Evolutionary conservation across 1,140 invertebrate genomes (phyloP).

Genomic region (Wasmannia auropunctata): DNA sequence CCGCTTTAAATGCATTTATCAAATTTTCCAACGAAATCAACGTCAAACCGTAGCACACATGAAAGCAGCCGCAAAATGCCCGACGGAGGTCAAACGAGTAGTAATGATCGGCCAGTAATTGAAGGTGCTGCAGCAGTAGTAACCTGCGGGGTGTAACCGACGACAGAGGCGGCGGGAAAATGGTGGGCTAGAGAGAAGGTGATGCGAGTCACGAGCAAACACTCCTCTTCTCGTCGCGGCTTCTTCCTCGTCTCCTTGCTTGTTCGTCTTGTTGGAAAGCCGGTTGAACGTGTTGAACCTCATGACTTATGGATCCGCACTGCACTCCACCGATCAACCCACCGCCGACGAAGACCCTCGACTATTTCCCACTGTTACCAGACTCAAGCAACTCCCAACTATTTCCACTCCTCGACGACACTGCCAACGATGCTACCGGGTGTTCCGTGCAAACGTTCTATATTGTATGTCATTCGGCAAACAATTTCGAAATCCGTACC

Average conservation of each 20-base stretch:
- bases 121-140: slow-evolving; percentile 64
- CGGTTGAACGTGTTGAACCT: slow-evolving; percentile 70
- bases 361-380: slow-evolving; percentile 49
- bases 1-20: not conserved
- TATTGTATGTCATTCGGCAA: slow-evolving; percentile 17
- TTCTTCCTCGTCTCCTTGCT: slow-evolving; percentile 70
- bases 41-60: not conserved
- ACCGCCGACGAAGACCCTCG: slow-evolving; percentile 28
- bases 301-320: slow-evolving; percentile 80
- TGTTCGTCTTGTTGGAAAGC: slow-evolving; percentile 69
- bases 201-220: slow-evolving; percentile 73
- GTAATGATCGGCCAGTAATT: slow-evolving; percentile 74
- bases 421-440: slow-evolving; percentile 33
- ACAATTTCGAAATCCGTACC: not conserved
- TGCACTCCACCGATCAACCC: slow-evolving; percentile 73
- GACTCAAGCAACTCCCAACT: slow-evolving; percentile 45
- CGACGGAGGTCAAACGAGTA: slow-evolving; percentile 6
- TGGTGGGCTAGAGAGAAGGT: not conserved
- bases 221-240: slow-evolving; percentile 67
- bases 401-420: slow-evolving; percentile 40
- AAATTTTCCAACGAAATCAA: not conserved
- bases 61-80: not conserved
- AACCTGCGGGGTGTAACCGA: slow-evolving; percentile 65
- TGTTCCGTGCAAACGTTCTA: slow-evolving; percentile 7
- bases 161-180: not conserved